Base-by-base conservation (phyloP, 2,797 vertebrate species). In the Eulemur coronatus region DNA sequence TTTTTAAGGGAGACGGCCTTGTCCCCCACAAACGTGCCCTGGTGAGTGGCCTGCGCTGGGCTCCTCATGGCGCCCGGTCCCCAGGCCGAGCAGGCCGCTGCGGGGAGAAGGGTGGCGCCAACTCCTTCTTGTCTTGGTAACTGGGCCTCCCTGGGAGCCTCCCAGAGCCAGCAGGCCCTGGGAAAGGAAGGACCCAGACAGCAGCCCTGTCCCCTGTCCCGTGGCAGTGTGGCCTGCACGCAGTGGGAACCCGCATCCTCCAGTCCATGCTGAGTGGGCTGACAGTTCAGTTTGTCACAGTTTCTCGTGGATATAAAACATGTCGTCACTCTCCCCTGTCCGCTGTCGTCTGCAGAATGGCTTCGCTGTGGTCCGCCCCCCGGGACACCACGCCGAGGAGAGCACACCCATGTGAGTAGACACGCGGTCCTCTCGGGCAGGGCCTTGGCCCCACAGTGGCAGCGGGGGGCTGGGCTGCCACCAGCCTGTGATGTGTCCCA, bases 371-470 rank as follows among this genome's bases (percentile, higher is more conserved):
- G 99, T 99, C 57, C 99, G 99, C 50, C 99, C 99, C 61, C 99
- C 99, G 0, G 99, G 99, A 98, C 99, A 99, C 97, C 99, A 99
- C 0, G 99, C 99, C 0, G 99, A 99, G 98, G 99, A 99, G 98
- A 99, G 99, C 98, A 99, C 99, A 0, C 99, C 99, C 24, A 99
- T 99, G 99, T 99, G 97, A 99, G 99, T 99, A 73, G 26, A 2
- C 2, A 0, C 38, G 15, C 14, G 2, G 14, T 55, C 28, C 28
- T 6, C 4, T 0, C 0, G 1, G 20, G 80, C 57, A 17, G 30
- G 38, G 48, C 20, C 6, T 63, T 7, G 28, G 57, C 24, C 26
- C 18, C 57, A 12, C 10, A 28, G 57, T 59, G 57, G 57, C 57
- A 18, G 63, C 8, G 7, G 63, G 33, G 33, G 63, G 33, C 63